Evolutionary conservation across 1,140 invertebrate species (phyloP), one percentile per base, ranked within the genome.

Genomic region (Monomorium pharaonis): DNA sequence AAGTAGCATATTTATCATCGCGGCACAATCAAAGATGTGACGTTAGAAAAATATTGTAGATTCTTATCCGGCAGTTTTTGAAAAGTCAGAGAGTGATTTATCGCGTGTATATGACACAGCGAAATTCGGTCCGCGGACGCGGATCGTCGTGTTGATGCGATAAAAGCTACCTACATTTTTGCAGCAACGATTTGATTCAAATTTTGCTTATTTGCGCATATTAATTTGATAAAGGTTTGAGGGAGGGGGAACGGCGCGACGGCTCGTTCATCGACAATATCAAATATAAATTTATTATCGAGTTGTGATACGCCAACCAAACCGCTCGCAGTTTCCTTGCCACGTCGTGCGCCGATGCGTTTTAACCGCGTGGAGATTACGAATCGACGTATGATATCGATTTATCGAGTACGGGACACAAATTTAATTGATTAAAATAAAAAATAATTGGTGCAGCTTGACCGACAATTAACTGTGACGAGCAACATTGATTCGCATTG

Each of bases 251-350:
- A n/a, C n/a, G n/a, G n/a, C n/a, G n/a, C n/a, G n/a, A n/a, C n/a
- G n/a, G 3, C 12, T 33, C 1, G 60, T 63, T 63, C 18, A 33
- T 33, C 10, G 63, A 16, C 44, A 42, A 80, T 80, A 83, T 72
- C 30, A 37, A 21, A 54, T 63, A 80, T 77, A 72, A 84, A 60
- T 77, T 33, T 51, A 84, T 88, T 81, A 69, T 86, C 49, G 47
- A 42, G n/a, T 47, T 42, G 24, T 27, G 51, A 84, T 54, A 42
- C n/a, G n/a, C 27, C 33, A 37, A 54, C 49, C 12, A 60, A 84
- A 88, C 60, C 70, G 77, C 16, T 51, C 18, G 33, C 18, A 62
- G 33, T 65, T 51, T 85, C 54, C 44, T 37, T 86, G 49, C n/a
- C n/a, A 18, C 33, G 24, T 74, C n/a, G n/a, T 44, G 12, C 49